Conservation (phyloP, 2,797 vertebrate species). For the Dendrocincla fuliginosa region DNA sequence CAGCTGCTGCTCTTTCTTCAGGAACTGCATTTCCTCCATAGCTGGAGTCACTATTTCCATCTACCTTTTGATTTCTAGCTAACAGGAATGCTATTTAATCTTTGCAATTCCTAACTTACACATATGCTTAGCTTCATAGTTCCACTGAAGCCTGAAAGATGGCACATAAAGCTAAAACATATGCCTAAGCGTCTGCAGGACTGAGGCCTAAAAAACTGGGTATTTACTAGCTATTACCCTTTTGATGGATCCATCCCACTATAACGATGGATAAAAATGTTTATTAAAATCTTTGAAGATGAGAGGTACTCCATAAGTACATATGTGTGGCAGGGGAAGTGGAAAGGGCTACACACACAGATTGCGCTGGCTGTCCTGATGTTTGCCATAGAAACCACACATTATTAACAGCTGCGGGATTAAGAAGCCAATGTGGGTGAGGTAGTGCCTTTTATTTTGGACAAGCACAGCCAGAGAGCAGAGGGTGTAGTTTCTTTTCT, state of each 20-base stretch:
- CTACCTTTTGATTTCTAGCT: constrained; percentile 43
- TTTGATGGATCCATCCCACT: constrained; percentile 43
- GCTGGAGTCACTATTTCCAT: background rate
- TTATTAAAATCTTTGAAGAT: constrained; percentile 60
- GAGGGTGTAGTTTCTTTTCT: background rate
- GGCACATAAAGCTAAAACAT: constrained; percentile 54
- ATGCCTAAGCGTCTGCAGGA: constrained; percentile 42
- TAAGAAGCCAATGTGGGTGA: background rate
- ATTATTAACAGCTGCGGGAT: constrained; percentile 32
- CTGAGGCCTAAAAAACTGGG: constrained; percentile 4
- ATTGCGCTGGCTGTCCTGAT: background rate
- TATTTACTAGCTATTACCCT: constrained; percentile 48
- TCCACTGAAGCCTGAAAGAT: constrained; percentile 33
- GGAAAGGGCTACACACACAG: background rate
- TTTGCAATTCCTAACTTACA: constrained; percentile 16
- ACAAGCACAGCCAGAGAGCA: background rate
- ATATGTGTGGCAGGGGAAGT: background rate
- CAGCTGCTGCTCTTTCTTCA: background rate
- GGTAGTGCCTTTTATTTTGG: background rate
- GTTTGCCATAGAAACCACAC: constrained; percentile 40
- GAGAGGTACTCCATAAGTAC: background rate
- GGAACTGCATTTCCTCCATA: constrained; percentile 1
- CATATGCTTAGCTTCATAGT: constrained; percentile 33
- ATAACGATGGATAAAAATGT: constrained; percentile 9
- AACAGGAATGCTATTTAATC: constrained; percentile 46